These are phyloP conservation scores for Syrmaticus mikado DNA, from an alignment of 2,113 vertebrate species.

Conservation along the genomic window DNA sequence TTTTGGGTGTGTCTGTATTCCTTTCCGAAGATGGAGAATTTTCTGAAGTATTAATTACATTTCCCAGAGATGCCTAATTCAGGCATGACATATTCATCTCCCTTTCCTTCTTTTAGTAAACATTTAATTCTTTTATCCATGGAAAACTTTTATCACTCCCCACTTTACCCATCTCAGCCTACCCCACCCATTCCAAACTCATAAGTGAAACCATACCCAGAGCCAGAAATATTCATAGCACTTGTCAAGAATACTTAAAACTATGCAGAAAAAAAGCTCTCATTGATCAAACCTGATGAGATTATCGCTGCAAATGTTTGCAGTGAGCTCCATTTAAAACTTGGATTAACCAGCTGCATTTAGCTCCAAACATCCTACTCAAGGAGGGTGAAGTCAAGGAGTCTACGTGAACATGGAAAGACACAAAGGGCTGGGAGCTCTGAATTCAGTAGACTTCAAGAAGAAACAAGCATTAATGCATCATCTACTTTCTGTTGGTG, in stretches of 20 bases:
- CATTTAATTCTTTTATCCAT: background rate
- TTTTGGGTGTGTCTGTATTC: background rate
- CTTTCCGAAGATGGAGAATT: background rate
- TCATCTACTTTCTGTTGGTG: background rate
- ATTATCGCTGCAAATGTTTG: constrained; percentile 54
- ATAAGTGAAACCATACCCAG: constrained; percentile 48
- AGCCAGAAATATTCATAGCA: constrained; percentile 24
- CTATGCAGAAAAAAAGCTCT: constrained; percentile 44
- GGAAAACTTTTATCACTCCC: constrained; percentile 13
- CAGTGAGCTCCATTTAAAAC: constrained; percentile 57
- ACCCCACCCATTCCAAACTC: constrained; percentile 44
- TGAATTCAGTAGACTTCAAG: background rate
- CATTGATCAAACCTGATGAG: constrained; percentile 55
- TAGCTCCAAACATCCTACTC: constrained; percentile 49
- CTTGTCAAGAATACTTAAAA: constrained; percentile 59
- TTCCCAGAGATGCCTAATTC: background rate
- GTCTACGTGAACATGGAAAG: background rate
- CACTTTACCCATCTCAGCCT: background rate
- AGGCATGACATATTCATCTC: background rate
- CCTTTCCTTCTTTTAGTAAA: constrained; percentile 24
- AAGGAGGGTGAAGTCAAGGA: constrained; percentile 2
- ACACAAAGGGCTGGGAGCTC: background rate
- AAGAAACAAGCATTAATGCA: background rate
- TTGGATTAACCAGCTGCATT: constrained; percentile 62
- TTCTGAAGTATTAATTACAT: constrained; percentile 14